A percentile compares a stretch with the other conserved stretches of the same genome.
These are phyloP conservation scores for Halictus ligatus DNA, from an alignment of 2,888 invertebrate genomes.

Conservation along the genomic window DNA sequence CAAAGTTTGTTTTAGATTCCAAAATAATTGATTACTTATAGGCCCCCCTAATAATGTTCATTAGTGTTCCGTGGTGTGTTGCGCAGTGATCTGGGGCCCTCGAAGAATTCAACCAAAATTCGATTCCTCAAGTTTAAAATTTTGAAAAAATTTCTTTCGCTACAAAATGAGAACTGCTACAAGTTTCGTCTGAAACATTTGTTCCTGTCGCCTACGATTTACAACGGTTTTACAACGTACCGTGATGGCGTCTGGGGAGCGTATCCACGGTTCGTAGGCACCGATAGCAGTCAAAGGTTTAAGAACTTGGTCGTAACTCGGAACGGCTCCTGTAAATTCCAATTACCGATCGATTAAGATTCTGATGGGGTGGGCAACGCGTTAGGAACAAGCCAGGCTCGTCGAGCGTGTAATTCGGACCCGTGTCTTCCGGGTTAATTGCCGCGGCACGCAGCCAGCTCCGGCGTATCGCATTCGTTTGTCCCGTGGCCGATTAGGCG, in stretches of 20 bases:
- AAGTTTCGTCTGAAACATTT: too few species aligned
- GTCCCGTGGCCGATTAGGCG: conserved; percentile 38
- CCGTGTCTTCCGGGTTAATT: conserved; percentile 20
- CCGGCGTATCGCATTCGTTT: not conserved
- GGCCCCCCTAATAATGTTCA: too few species aligned
- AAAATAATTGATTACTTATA: too few species aligned
- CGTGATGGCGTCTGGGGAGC: not conserved
- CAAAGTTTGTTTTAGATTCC: too few species aligned
- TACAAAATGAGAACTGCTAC: too few species aligned
- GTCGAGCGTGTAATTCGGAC: conserved; percentile 19
- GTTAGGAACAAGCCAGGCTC: conserved; percentile 3
- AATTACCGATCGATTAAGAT: conserved; percentile 12
- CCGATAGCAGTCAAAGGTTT: not conserved
- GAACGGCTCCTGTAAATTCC: conserved; percentile 17
- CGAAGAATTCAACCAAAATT: too few species aligned
- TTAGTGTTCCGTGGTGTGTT: too few species aligned
- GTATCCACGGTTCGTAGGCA: not conserved
- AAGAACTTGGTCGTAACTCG: conserved; percentile 3
- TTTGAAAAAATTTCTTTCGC: too few species aligned
- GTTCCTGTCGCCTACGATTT: too few species aligned
- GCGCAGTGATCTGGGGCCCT: too few species aligned
- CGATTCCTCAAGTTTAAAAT: too few species aligned
- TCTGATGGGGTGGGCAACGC: not conserved
- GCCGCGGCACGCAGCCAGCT: conserved; percentile 11
- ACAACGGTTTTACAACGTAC: too few species aligned